Evolutionary conservation across 1,140 invertebrate genomes (phyloP), one percentile per base, ranked within the genome.

Genomic region (Aphaenogaster floridana): DNA sequence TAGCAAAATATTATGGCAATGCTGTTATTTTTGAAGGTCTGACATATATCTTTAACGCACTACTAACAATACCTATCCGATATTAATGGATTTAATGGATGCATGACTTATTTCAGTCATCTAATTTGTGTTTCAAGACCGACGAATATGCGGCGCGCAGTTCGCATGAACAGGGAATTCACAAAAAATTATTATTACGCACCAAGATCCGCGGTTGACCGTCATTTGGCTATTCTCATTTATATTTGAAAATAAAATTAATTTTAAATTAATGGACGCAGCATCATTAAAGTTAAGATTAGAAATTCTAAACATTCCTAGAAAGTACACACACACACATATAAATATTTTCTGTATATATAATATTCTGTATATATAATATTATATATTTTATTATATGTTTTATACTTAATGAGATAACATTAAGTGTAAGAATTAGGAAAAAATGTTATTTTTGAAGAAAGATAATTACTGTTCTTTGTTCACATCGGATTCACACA

Each of bases 401-500:
- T 36, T 63, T 5, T 63, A 6, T 39, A 34, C 13, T 57, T 76
- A 17, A 54, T 8, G 21, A 21, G 15, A 59, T 42, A 59, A 39
- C 0, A n/a, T 76, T 76, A 42, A 78, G 34, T 39, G 36, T n/a
- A n/a, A 59, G 13, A 28, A 4, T 5, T 45, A 63, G 17, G 17
- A 78, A 78, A 48, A 13, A n/a, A 48, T 28, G 45, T 9, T 59
- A 77, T 48, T n/a, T 78, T 13, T 63, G 1, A 48, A n/a, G 15
- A 78, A 78, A 1, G 0, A 68, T 45, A 45, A 61, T 42, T 36
- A 28, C 8, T 17, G 6, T 28, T 34, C 59, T 78, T 45, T 48
- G 6, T 81, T 81, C 17, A 11, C 4, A 15, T 8, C 36, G 78
- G 17, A 36, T 48, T 45, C 4, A n/a, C 17, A 45, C 6, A 11